Evolutionary conservation across 2,888 invertebrate species (phyloP), one percentile per base, ranked within the genome.

Genomic region (Diadegma fenestrale): DNA sequence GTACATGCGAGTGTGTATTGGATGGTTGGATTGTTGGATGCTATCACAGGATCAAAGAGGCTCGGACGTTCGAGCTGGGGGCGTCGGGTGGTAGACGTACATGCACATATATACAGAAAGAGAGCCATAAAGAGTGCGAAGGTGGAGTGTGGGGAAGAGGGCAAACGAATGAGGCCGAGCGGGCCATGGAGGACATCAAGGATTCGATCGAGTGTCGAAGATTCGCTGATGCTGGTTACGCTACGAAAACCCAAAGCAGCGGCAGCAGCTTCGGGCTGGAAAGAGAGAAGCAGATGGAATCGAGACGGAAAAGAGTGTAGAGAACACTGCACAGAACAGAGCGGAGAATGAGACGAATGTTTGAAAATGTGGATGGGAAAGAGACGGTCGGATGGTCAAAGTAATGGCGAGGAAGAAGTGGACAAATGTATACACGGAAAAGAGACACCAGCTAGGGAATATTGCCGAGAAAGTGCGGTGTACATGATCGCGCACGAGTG

Each of bases 11-110:
- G 41, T 26, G 10, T 58, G 58, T 68, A n/a, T 41, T 45, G 43
- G 33, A 48, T 45, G 81, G 45, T 19, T n/a, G 45, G 68, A 54
- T 73, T 79, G 82, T 68, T 63, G 85, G 75, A 71, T 48, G 79
- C 71, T 82, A 80, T 82, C 80, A 63, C 66, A 66, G 82, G 82
- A 85, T 85, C 85, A 85, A 85, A 85, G 85, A 61, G 76, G 76
- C 71, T 85, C 72, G 76, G 66, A 48, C 71, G 76, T 63, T 66
- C 58, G 19, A 61, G 66, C 58, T 68, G 37, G 66, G 45, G 61
- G 30, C 61, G 30, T 22, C 61, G 41, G 33, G 61, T 64, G 3
- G 17, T 37, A 43, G 37, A 66, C 66, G 61, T 58, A 1, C 17
- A 30, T 51, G 48, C 19, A 61, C 14, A 19, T 33, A 63, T 10